Evolutionary conservation across 92 coral and sea anemone genomes (phyloP), one percentile per base, ranked within the genome.

Genomic region (Epizoanthus fatuus): DNA sequence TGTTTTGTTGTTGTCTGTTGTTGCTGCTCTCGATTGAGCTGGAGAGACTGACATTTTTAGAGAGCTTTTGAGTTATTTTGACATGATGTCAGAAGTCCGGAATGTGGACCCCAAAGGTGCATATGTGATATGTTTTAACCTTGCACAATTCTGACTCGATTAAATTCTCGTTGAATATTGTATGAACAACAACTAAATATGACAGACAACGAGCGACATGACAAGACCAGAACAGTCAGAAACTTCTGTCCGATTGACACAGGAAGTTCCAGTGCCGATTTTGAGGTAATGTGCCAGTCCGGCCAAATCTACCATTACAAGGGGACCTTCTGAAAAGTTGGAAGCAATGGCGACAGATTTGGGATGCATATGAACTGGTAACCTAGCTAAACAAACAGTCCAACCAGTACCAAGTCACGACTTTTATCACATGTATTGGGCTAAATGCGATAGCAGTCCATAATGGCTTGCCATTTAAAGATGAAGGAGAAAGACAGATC

Each of bases 301-400:
- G 81, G 7, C 85, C 92, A 32, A 83, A 75, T 35, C 19, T 81
- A 10, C 25, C 59, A 42, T 51, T 88, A 3, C 63, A 72, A 64
- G 91, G 91, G 6, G 66, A 87, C 47, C 72, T 87, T 19, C 25
- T 60, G 2, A 19, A 62, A 3, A 81, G 51, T 63, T 75, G 88
- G 92, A 88, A 75, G 72, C 78, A 73, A 65, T 88, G 92, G 88
- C 64, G 40, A 69, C 92, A 83, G 64, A 38, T 88, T 10, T 82
- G 88, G 87, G 66, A 68, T 52, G 92, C 92, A 0, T 88, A 88
- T 63, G 85, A 65, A 85, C 59, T 70, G 11, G 92, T 81, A 1
- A 81, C 86, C 17, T 40, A 58, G 63, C 86, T 79, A 3, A 78
- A 69, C 39, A 69, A 78, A 16, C 79, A 86, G 19, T 20, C 67